phyloP scores from a whole-genome alignment of 1,140 invertebrate species.

The Lithobius niger region DNA sequence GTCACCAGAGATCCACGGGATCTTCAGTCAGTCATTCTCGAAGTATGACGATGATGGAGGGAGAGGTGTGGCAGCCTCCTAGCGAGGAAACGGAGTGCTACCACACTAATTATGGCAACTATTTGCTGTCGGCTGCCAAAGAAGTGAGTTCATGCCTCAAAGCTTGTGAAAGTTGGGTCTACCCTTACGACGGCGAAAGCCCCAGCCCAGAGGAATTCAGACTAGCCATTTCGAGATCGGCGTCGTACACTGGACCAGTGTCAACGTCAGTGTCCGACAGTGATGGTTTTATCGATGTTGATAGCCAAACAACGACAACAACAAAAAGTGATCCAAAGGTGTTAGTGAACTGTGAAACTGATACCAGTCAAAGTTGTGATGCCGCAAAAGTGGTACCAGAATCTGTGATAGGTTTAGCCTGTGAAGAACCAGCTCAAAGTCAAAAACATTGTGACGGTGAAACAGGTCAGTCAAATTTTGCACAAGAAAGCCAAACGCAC shows the following conservation, averaged over 20 bases:
- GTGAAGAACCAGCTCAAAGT: too few species aligned
- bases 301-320: not conserved
- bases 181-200: constrained; percentile 51
- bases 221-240: not conserved
- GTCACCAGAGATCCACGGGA: too few species aligned
- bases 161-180: constrained; percentile 62
- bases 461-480: too few species aligned
- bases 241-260: not conserved
- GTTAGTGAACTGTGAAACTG: not conserved
- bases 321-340: not conserved
- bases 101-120: constrained; percentile 29
- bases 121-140: constrained; percentile 59
- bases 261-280: not conserved
- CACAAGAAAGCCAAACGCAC: too few species aligned
- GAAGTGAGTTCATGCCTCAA: constrained; percentile 54
- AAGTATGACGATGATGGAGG: not conserved
- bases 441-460: too few species aligned
- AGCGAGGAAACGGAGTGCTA: not conserved
- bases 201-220: constrained; percentile 25
- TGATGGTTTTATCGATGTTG: not conserved
- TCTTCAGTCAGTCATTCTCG: not conserved
- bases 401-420: too few species aligned
- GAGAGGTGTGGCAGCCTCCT: not conserved
- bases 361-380: too few species aligned
- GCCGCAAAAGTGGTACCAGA: too few species aligned